Conservation (phyloP, 2,797 vertebrate species). For the Smutsia gigantea region DNA sequence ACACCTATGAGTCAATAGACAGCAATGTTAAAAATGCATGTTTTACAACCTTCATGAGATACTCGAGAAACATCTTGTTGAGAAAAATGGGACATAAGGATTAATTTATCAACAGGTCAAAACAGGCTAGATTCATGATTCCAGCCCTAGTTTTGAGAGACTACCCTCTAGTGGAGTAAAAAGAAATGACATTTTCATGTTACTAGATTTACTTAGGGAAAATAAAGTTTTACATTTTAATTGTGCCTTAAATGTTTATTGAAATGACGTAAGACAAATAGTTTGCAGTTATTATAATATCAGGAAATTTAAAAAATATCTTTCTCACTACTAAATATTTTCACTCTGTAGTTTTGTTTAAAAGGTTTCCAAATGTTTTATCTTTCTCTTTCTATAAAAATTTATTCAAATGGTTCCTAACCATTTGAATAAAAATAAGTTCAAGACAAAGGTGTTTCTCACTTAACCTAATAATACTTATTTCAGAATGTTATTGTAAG, state of each 20-base stretch:
- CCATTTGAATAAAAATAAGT: constrained; percentile 55
- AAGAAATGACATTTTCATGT: constrained; percentile 73
- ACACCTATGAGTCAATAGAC: not conserved
- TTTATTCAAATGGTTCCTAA: constrained; percentile 50
- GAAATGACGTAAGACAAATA: constrained; percentile 9
- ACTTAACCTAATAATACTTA: not conserved
- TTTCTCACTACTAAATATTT: constrained; percentile 41
- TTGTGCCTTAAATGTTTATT: constrained; percentile 36
- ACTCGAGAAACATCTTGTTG: constrained; percentile 35
- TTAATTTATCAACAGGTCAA: constrained; percentile 83
- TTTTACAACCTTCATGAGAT: constrained; percentile 21
- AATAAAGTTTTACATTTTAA: not conserved
- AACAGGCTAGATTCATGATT: constrained; percentile 34
- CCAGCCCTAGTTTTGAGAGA: constrained; percentile 77
- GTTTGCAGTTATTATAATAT: constrained; percentile 26
- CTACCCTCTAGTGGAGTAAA: constrained; percentile 88
- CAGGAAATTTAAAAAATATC: not conserved
- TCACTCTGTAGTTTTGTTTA: not conserved
- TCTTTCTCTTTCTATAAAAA: not conserved
- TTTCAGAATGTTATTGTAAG: not conserved
- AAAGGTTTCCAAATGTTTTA: constrained; percentile 59
- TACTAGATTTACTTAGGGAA: constrained; percentile 47
- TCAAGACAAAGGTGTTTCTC: not conserved
- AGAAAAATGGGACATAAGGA: constrained; percentile 24
- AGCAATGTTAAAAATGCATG: not conserved